phyloP scores from a whole-genome alignment of 2,888 invertebrate genomes.

The Cheilosia vulpina region DNA sequence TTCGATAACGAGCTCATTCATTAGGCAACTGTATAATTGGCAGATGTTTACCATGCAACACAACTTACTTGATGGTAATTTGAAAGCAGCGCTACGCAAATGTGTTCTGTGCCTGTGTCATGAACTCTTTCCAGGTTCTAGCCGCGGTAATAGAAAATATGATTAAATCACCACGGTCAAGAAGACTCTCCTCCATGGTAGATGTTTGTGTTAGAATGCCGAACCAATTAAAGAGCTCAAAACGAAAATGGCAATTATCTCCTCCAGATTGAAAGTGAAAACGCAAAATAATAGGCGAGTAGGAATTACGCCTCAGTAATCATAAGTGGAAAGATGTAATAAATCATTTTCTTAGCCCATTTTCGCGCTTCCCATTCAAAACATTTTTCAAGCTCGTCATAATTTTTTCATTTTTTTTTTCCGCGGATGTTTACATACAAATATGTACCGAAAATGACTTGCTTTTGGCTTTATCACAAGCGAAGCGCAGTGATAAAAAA shows the following conservation, averaged over 20 bases:
- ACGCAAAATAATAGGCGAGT: neutral
- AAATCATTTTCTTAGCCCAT: slow-evolving; percentile 40
- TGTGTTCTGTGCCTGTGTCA: neutral
- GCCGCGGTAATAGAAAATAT: no score
- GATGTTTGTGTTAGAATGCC: no score
- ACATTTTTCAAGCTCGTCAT: neutral
- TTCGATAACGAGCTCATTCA: neutral
- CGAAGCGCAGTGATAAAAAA: neutral
- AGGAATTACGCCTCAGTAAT: neutral
- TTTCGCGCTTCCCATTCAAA: slow-evolving; percentile 1
- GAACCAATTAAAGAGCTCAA: no score
- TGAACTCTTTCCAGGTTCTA: neutral
- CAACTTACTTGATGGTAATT: neutral
- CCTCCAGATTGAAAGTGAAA: slow-evolving; percentile 46
- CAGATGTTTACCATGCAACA: slow-evolving; percentile 30
- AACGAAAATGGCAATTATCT: neutral
- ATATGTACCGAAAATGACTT: slow-evolving; percentile 5
- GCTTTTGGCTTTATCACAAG: slow-evolving; percentile 23
- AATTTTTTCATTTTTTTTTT: neutral
- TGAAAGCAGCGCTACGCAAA: neutral
- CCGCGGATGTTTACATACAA: slow-evolving; percentile 30
- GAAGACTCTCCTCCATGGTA: no score
- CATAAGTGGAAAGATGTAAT: slow-evolving; percentile 4
- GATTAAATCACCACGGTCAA: no score
- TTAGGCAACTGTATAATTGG: slow-evolving; percentile 2